Conservation (phyloP, 2,113 vertebrate genomes). For the Myodes glareolus region DNA sequence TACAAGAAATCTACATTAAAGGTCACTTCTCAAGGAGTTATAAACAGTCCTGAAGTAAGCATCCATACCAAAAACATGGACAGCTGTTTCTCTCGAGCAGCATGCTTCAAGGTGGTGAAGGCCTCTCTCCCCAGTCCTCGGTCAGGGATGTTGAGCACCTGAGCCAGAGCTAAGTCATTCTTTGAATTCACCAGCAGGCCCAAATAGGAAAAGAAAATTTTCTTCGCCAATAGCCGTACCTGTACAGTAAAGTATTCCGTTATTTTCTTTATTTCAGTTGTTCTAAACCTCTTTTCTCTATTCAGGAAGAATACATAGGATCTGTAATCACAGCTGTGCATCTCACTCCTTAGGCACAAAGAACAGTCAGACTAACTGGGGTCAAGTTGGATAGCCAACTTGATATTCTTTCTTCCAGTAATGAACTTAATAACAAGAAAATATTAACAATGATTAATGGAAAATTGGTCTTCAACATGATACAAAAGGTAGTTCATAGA, state of each 20-base stretch:
- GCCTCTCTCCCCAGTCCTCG: conserved; percentile 91
- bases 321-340: background rate
- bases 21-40: background rate
- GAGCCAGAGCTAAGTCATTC: conserved; percentile 93
- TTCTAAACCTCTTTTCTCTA: conserved; percentile 8
- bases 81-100: conserved; percentile 86
- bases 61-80: conserved; percentile 94
- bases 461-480: conserved; percentile 18
- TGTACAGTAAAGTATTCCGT: conserved; percentile 79
- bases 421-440: background rate
- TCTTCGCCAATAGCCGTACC: conserved; percentile 86
- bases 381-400: background rate
- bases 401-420: background rate
- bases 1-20: conserved; percentile 19
- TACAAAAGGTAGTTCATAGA: background rate
- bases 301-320: background rate
- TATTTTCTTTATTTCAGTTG: conserved; percentile 47
- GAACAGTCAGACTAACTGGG: conserved; percentile 6
- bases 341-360: conserved; percentile 25
- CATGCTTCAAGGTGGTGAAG: conserved; percentile 93
- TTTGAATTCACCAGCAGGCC: conserved; percentile 94
- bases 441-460: background rate
- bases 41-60: background rate
- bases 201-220: conserved; percentile 93
- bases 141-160: conserved; percentile 91